Evolutionary conservation across 2,888 invertebrate genomes (phyloP).

Genomic region (Eurois occulta): DNA sequence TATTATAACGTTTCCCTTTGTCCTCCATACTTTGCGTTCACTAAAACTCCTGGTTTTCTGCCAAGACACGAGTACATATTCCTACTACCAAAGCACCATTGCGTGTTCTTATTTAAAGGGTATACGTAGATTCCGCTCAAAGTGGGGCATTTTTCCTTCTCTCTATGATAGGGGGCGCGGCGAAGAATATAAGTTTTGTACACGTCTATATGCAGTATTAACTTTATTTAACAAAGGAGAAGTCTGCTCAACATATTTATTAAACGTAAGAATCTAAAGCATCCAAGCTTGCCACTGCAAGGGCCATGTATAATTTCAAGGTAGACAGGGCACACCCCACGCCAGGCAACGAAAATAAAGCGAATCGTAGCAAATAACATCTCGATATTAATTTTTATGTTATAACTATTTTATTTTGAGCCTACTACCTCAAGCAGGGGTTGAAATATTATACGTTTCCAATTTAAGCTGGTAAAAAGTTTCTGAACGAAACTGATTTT

Average conservation of each 20-base stretch:
- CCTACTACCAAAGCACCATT: not conserved
- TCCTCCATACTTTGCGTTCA: not conserved
- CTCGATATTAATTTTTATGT: not conserved
- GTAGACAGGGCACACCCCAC: not conserved
- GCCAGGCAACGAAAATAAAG: not conserved
- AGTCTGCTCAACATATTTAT: not conserved
- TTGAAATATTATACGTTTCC: not conserved
- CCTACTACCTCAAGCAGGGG: fast-evolving
- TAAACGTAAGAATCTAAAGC: not conserved
- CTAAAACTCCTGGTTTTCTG: not conserved
- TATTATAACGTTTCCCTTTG: not conserved
- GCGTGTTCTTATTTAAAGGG: not conserved
- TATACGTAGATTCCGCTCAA: slow-evolving; percentile 12
- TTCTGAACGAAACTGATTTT: slow-evolving; percentile 9
- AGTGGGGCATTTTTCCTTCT: slow-evolving; percentile 5
- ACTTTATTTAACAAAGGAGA: not conserved
- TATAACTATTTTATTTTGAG: not conserved
- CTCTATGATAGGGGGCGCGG: slow-evolving; percentile 10
- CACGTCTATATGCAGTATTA: not conserved
- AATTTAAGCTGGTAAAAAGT: not conserved
- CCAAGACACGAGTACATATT: slow-evolving; percentile 14
- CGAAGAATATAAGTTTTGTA: not conserved
- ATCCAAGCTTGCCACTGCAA: too few relatives aligned
- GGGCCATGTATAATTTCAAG: too few relatives aligned
- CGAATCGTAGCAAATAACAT: not conserved